A percentile compares a stretch with the other conserved stretches of the same genome.
These are phyloP conservation scores for Clarias magur DNA, from an alignment of 2,113 vertebrate species.

Conservation along the genomic window DNA sequence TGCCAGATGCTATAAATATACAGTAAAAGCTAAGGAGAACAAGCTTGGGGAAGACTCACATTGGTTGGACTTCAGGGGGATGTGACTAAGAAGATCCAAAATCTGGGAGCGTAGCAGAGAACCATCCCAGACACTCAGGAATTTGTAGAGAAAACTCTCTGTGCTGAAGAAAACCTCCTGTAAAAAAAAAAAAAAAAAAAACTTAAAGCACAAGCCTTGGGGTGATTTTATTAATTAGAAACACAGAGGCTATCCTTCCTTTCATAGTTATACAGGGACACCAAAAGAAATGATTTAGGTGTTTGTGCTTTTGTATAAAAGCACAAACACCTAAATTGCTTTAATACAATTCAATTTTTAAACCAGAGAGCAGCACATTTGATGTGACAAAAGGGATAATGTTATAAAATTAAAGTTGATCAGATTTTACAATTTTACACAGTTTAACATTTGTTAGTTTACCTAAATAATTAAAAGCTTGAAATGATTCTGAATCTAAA, in stretches of 20 bases:
- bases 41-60: constrained; percentile 71
- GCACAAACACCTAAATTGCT: too few species aligned
- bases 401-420: not conserved
- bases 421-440: not conserved
- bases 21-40: not conserved
- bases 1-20: not conserved
- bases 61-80: constrained; percentile 77
- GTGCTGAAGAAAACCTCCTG: constrained; percentile 88
- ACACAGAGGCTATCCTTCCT: not conserved
- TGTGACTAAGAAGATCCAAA: constrained; percentile 82
- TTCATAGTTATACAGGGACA: not conserved
- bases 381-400: not conserved
- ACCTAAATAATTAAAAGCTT: too few species aligned
- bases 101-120: constrained; percentile 76
- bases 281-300: not conserved
- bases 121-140: constrained; percentile 89
- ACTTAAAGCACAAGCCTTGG: not conserved
- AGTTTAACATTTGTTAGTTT: too few species aligned
- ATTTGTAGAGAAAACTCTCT: constrained; percentile 87
- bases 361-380: not conserved
- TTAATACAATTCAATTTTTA: not conserved
- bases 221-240: constrained; percentile 28
- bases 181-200: not conserved
- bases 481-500: too few species aligned
- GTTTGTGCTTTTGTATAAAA: not conserved